phyloP scores from a whole-genome alignment of 2,113 vertebrate species.

The Nothobranchius furzeri region DNA sequence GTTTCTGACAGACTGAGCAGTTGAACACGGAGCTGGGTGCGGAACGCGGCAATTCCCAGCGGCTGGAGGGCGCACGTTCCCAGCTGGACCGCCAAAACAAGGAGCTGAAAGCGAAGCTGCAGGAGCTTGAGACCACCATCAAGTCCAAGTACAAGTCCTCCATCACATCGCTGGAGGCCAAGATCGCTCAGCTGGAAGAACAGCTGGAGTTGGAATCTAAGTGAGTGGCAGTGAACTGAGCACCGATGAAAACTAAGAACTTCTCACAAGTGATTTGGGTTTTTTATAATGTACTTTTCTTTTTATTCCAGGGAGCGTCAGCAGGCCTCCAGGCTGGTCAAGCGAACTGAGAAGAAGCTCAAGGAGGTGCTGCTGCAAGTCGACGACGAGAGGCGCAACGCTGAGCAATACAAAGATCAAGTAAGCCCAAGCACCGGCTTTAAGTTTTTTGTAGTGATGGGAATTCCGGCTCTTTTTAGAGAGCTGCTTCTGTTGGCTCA shows the following conservation, averaged over 20 bases:
- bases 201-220: slow-evolving; percentile 91
- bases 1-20: slow-evolving; percentile 84
- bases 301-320: slow-evolving; percentile 84
- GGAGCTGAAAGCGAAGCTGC: slow-evolving; percentile 91
- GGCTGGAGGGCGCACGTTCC: slow-evolving; percentile 87
- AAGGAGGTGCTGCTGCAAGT: slow-evolving; percentile 93
- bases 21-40: slow-evolving; percentile 85
- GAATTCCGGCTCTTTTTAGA: too few relatives aligned
- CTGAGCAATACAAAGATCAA: slow-evolving; percentile 93
- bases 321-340: slow-evolving; percentile 85
- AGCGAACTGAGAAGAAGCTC: slow-evolving; percentile 91
- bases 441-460: too few relatives aligned
- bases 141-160: slow-evolving; percentile 92
- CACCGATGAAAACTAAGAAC: not conserved
- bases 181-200: slow-evolving; percentile 90
- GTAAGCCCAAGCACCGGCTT: slow-evolving; percentile 54
- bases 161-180: slow-evolving; percentile 87
- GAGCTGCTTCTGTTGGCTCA: too few relatives aligned
- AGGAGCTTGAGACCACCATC: slow-evolving; percentile 88
- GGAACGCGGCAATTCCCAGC: slow-evolving; percentile 88
- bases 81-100: slow-evolving; percentile 96
- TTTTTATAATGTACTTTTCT: not conserved
- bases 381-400: slow-evolving; percentile 91
- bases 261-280: not conserved
- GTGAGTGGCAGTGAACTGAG: slow-evolving; percentile 65